A percentile compares a stretch with the other conserved stretches of the same genome.
phyloP scores from a whole-genome alignment of 1,140 invertebrate species.

The Pseudomyrmex dendroicus region DNA sequence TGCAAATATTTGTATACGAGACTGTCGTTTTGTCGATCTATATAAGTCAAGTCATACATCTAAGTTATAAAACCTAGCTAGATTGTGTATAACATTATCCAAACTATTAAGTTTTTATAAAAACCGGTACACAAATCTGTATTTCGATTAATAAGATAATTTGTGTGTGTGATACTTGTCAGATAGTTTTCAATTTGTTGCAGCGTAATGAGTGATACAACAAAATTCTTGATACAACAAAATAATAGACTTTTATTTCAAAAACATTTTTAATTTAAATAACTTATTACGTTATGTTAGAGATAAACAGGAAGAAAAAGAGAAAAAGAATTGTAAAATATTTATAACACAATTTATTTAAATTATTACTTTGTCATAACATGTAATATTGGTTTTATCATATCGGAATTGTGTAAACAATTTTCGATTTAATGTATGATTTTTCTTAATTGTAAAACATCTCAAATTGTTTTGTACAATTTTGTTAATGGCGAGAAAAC shows the following conservation, averaged over 20 bases:
- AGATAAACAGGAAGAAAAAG: conserved; percentile 22
- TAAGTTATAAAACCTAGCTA: conserved; percentile 46
- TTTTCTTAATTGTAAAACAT: conserved; percentile 64
- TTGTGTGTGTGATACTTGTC: conserved; percentile 38
- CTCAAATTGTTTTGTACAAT: conserved; percentile 48
- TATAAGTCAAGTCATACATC: conserved; percentile 16
- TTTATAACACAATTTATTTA: conserved; percentile 57
- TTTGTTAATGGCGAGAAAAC: neutral
- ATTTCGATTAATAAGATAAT: conserved; percentile 12
- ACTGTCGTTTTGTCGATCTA: conserved; percentile 60
- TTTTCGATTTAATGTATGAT: conserved; percentile 20
- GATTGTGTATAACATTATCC: conserved; percentile 26
- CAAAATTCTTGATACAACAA: conserved; percentile 22
- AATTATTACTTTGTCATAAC: conserved; percentile 64
- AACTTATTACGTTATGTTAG: conserved; percentile 16
- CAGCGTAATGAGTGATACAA: neutral
- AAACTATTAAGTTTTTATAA: conserved; percentile 43
- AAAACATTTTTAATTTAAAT: conserved; percentile 10
- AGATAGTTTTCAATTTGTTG: conserved; percentile 33
- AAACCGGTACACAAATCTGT: conserved; percentile 56
- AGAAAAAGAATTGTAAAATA: conserved; percentile 63
- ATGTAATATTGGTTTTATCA: conserved; percentile 70
- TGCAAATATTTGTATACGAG: conserved; percentile 63
- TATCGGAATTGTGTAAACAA: conserved; percentile 14
- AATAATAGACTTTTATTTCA: too few species aligned